These are phyloP conservation scores for Coptodon bakossiorum DNA, from an alignment of 2,113 vertebrate genomes.

Conservation along the genomic window DNA sequence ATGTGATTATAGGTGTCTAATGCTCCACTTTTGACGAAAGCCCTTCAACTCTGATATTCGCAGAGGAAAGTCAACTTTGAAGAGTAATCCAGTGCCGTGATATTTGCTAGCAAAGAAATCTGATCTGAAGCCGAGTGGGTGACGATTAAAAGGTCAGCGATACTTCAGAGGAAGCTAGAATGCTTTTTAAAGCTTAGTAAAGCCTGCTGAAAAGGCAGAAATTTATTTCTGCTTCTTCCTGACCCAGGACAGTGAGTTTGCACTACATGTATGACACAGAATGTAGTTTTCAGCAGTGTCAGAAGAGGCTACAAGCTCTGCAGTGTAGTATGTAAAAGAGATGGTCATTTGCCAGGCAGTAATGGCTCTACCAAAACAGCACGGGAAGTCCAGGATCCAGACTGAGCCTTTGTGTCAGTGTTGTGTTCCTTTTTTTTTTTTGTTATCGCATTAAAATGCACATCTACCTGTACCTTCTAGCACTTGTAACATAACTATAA, in stretches of 20 bases:
- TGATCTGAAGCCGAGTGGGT: background rate
- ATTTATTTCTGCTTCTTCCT: background rate
- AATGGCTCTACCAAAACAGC: background rate
- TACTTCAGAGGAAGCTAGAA: background rate
- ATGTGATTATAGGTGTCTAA: background rate
- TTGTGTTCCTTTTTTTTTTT: background rate
- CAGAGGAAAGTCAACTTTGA: background rate
- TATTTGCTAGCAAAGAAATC: background rate
- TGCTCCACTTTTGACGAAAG: background rate
- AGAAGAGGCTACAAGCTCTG: background rate
- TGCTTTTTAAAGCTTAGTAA: background rate
- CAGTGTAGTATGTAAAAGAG: background rate
- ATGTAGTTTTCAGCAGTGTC: background rate
- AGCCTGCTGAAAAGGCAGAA: background rate
- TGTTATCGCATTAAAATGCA: accelerated
- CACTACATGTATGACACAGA: background rate
- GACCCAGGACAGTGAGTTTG: background rate
- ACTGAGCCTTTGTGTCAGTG: background rate
- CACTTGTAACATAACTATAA: background rate
- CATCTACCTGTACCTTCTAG: background rate
- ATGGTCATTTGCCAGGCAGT: background rate
- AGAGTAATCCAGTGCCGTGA: background rate
- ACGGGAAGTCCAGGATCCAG: accelerated
- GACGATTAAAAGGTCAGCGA: slow-evolving; percentile 13
- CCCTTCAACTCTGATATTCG: background rate